A percentile compares a stretch with the other conserved stretches of the same genome.
phyloP scores from a whole-genome alignment of 1,140 invertebrate genomes.

The Bombus confusus region DNA sequence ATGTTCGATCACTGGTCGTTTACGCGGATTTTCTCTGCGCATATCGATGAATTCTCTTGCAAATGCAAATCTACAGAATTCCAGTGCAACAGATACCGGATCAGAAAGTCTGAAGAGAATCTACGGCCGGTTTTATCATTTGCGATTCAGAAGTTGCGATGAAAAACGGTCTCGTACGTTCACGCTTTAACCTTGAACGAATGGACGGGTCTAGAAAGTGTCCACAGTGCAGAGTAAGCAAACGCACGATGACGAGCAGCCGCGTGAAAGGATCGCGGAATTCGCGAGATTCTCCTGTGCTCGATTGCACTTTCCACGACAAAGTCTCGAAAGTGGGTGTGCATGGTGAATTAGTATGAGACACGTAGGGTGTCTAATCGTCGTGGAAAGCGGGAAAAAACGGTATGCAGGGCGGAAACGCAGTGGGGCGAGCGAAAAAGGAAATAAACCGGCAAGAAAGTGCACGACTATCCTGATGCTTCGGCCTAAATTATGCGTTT shows the following conservation, averaged over 20 bases:
- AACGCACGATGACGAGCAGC: background rate
- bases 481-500: slow-evolving; percentile 6
- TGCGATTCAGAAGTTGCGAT: background rate
- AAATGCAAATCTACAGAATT: background rate
- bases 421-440: background rate
- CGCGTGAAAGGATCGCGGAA: slow-evolving; percentile 42
- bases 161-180: background rate
- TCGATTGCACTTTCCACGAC: slow-evolving; percentile 21
- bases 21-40: too few relatives aligned
- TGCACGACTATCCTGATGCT: background rate
- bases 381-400: background rate
- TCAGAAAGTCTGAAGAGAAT: background rate
- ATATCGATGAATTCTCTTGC: too few relatives aligned
- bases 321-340: slow-evolving; percentile 17
- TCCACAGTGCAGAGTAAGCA: background rate
- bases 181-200: slow-evolving; percentile 12
- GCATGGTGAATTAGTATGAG: background rate
- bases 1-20: too few relatives aligned
- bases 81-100: background rate
- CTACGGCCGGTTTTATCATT: too few relatives aligned
- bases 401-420: background rate
- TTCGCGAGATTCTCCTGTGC: background rate
- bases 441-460: background rate
- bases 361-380: background rate
- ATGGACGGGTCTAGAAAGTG: slow-evolving; percentile 31